phyloP scores from a whole-genome alignment of 2,797 vertebrate genomes.

The Dryobates pubescens region DNA sequence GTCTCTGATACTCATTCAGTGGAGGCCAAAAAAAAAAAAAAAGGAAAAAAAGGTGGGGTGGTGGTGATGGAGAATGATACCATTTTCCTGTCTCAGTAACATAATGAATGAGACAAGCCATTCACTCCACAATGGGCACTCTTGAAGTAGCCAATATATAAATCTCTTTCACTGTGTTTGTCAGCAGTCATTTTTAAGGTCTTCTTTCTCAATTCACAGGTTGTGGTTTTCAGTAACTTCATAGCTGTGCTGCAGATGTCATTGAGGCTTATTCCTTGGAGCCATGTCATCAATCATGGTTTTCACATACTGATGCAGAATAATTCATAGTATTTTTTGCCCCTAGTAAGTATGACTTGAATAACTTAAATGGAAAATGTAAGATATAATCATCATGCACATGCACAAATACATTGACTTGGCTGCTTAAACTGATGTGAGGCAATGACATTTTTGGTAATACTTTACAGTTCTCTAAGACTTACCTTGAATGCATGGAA shows the following conservation, averaged over 20 bases:
- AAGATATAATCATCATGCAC: constrained; percentile 2
- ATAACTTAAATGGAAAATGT: constrained; percentile 27
- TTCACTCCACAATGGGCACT: background rate
- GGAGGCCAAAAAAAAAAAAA: background rate
- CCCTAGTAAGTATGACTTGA: background rate
- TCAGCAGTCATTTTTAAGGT: constrained; percentile 54
- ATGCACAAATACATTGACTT: background rate
- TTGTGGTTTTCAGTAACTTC: constrained; percentile 55
- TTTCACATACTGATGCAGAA: constrained; percentile 11
- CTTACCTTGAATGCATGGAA: background rate
- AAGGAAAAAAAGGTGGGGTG: no score
- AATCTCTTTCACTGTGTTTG: constrained; percentile 59
- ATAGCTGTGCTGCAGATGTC: constrained; percentile 25
- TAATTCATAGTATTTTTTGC: background rate
- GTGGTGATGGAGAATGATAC: background rate
- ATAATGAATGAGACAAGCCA: constrained; percentile 51
- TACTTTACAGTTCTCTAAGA: background rate
- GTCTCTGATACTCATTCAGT: background rate
- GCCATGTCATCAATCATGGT: constrained; percentile 29
- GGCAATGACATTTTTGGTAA: constrained; percentile 15
- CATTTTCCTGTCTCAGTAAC: constrained; percentile 8
- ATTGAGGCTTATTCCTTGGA: constrained; percentile 33
- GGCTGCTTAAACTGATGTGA: background rate
- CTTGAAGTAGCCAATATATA: constrained; percentile 38
- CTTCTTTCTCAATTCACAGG: constrained; percentile 61